Evolutionary conservation across 2,797 vertebrate genomes (phyloP).

Genomic region (Arnoldichthys spilopterus): DNA sequence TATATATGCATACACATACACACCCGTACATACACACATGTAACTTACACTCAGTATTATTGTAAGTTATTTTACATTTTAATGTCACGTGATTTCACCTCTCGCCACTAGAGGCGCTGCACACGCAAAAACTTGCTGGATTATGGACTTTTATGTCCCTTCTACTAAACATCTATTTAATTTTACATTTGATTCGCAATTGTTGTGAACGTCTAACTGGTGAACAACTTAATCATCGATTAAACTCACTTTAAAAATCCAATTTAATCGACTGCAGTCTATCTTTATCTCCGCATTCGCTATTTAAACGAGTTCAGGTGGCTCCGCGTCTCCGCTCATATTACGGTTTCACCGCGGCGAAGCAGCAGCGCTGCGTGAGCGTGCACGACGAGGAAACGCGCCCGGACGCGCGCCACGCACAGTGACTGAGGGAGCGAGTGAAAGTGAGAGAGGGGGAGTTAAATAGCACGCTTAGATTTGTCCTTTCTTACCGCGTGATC

Average conservation of each 20-base stretch:
- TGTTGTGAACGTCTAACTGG: background rate
- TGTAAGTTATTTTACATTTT: slow-evolving; percentile 11
- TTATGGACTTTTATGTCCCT: slow-evolving; percentile 1
- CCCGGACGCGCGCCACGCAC: slow-evolving; percentile 5
- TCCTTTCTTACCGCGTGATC: too few species aligned
- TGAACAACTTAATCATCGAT: background rate
- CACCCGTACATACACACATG: too few species aligned
- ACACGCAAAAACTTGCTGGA: background rate
- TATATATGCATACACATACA: too few species aligned
- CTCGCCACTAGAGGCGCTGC: slow-evolving; percentile 17
- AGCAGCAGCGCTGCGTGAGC: background rate
- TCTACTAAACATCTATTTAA: background rate
- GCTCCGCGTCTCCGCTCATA: background rate
- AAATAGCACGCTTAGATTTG: too few species aligned
- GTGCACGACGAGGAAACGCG: background rate
- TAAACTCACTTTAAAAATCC: background rate
- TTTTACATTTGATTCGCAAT: background rate
- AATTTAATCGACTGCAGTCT: background rate
- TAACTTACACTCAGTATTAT: background rate
- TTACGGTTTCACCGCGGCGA: too few species aligned
- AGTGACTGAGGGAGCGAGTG: too few species aligned
- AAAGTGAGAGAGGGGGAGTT: too few species aligned
- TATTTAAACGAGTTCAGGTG: too few species aligned
- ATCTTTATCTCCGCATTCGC: background rate
- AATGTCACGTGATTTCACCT: background rate